These are phyloP conservation scores for Acanthochromis polyacanthus DNA, from an alignment of 2,113 vertebrate genomes.

Conservation along the genomic window DNA sequence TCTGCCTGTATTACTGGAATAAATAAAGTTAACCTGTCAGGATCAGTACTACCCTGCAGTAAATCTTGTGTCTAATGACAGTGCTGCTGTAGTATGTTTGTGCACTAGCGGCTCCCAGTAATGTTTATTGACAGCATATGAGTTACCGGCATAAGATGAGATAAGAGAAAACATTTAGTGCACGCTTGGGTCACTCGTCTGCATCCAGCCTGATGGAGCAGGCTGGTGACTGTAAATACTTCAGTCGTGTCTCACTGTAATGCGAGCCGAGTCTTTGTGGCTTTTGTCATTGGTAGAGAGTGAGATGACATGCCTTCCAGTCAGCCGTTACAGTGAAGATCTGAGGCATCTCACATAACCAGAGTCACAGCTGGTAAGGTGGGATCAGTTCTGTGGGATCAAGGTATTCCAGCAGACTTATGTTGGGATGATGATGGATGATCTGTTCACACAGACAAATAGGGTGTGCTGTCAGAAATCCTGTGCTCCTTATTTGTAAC, in stretches of 20 bases:
- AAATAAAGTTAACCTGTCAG: neutral
- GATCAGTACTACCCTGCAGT: neutral
- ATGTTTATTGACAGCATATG: conserved; percentile 41
- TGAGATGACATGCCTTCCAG: conserved; percentile 60
- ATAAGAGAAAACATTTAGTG: conserved; percentile 44
- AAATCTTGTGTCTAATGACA: neutral
- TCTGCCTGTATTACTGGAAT: too few species aligned
- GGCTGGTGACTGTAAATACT: conserved; percentile 67
- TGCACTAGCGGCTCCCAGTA: conserved; percentile 6
- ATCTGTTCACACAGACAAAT: conserved; percentile 44
- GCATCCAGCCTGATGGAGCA: conserved; percentile 10
- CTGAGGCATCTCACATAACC: conserved; percentile 49
- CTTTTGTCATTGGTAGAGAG: conserved; percentile 42
- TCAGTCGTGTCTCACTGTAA: conserved; percentile 66
- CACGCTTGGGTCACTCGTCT: conserved; percentile 1
- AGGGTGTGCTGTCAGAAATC: conserved; percentile 40
- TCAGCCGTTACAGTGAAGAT: conserved; percentile 32
- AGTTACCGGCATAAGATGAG: conserved; percentile 67
- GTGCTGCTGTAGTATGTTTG: neutral
- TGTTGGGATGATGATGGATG: conserved; percentile 19
- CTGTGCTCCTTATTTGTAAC: conserved; percentile 9
- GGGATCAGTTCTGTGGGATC: conserved; percentile 67
- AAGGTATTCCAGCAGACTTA: conserved; percentile 58
- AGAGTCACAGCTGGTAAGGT: conserved; percentile 49
- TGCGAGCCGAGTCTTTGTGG: conserved; percentile 53